Evolutionary conservation across 2,797 vertebrate genomes (phyloP), one percentile per base, ranked within the genome.

Genomic region (Zenarchopterus dispar): DNA sequence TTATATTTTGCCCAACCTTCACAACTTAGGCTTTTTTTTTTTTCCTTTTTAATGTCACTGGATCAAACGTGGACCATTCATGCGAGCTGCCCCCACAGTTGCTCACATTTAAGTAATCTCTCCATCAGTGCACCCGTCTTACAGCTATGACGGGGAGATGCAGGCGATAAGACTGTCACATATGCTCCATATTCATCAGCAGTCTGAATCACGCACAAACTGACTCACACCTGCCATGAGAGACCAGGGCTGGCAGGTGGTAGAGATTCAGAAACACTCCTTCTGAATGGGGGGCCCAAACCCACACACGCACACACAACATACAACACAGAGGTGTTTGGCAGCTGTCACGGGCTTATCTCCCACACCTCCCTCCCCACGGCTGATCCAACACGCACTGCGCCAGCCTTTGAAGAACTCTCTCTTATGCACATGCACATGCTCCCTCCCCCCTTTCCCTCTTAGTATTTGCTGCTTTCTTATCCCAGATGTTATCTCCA

Each of bases 321-420:
- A 47, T 22, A 62, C 39, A 43, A 78, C 60, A 71, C 66, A 79
- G 54, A 89, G 82, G 84, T 89, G 88, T 92, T 87, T 89, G 78
- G 88, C 91, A 93, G 90, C 91, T 92, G 89, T 90, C 83, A 85
- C 69, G 61, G 70, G 88, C 90, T 92, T 92, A 88, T 91, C 85
- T 83, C 65, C 61, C 68, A 79, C 84, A 88, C 82, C 63, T 84
- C 72, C 60, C 81, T 84, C 77, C 77, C 78, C 73, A 76, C 50
- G 74, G 61, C 80, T 70, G 76, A 88, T 86, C 69, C 82, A 78
- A 82, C 78, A 84, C 58, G 59, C 76, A 78, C 69, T 56, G 64
- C 28, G 76, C 68, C 21, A 33, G 22, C 55, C 75, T 81, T 85
- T 80, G 48, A 78, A 81, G 67, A 46, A 43, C 62, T 50, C 62